These are phyloP conservation scores for Philereme vetulata DNA, from an alignment of 2,888 invertebrate genomes.

Conservation along the genomic window DNA sequence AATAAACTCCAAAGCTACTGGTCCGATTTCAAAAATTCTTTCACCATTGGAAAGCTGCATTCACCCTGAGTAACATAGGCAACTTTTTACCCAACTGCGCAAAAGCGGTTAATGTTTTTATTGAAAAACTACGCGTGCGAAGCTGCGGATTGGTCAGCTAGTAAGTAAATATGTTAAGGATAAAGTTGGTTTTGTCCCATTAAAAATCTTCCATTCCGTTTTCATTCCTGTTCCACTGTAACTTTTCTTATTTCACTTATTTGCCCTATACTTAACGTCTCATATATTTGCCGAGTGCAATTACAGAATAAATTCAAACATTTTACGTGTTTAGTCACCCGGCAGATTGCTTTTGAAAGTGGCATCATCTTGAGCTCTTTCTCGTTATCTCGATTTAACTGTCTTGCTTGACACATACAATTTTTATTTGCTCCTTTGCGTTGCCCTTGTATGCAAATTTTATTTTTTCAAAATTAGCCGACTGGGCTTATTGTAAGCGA, in stretches of 20 bases:
- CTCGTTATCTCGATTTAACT: conserved; percentile 77
- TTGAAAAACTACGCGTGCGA: too few relatives aligned
- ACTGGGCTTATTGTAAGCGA: conserved; percentile 59
- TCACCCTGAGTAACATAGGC: too few relatives aligned
- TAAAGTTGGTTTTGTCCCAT: too few relatives aligned
- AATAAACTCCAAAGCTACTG: too few relatives aligned
- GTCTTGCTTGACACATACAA: conserved; percentile 78
- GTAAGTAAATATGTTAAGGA: too few relatives aligned
- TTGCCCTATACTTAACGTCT: conserved; percentile 14
- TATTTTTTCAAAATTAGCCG: conserved; percentile 64
- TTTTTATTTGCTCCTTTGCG: conserved; percentile 70
- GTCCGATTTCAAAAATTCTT: too few relatives aligned
- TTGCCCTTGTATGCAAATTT: conserved; percentile 73
- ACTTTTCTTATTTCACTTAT: conserved; percentile 1
- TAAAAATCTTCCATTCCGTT: too few relatives aligned
- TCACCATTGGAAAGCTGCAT: too few relatives aligned
- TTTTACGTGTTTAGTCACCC: conserved; percentile 51
- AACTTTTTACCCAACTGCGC: too few relatives aligned
- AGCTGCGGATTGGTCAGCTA: too few relatives aligned
- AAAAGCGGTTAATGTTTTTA: too few relatives aligned
- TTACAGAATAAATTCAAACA: conserved; percentile 33
- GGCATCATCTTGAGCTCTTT: conserved; percentile 61
- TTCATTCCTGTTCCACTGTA: neutral
- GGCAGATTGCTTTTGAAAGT: conserved; percentile 69
- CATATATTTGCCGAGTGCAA: conserved; percentile 22